phyloP scores from a whole-genome alignment of 2,888 invertebrate species.

The Icerya purchasi region DNA sequence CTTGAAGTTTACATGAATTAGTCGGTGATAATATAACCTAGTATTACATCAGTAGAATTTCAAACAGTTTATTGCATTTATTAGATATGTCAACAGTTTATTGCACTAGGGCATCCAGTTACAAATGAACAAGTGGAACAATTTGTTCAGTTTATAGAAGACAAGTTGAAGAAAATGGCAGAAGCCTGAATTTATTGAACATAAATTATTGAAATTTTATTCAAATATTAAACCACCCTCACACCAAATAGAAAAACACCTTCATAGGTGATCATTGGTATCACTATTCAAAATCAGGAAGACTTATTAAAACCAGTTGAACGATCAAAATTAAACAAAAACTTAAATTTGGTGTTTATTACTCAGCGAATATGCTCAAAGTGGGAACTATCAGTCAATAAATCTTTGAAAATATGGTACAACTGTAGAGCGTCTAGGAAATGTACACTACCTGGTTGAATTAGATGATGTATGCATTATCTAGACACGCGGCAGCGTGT shows the following conservation, averaged over 20 bases:
- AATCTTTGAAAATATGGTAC: conserved; percentile 16
- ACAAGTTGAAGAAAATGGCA: conserved; percentile 6
- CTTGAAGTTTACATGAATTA: background rate
- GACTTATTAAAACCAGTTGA: no score
- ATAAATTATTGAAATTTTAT: conserved; percentile 14
- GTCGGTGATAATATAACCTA: background rate
- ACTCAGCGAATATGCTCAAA: conserved; percentile 5
- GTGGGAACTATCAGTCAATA: conserved; percentile 9
- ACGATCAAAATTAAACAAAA: no score
- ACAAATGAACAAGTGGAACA: no score
- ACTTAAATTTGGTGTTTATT: background rate
- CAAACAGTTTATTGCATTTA: conserved; percentile 1
- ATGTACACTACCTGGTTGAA: conserved; percentile 15
- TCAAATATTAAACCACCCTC: conserved; percentile 15
- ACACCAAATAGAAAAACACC: no score
- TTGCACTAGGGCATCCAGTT: no score
- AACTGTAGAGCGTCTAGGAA: conserved; percentile 13
- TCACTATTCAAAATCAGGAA: no score
- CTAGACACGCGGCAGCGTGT: no score
- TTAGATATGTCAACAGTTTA: no score
- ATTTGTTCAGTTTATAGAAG: no score
- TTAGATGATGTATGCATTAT: no score
- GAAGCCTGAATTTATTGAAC: conserved; percentile 5
- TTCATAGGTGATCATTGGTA: no score
- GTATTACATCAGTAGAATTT: background rate